These are phyloP conservation scores for Heliconius nattereri DNA, from an alignment of 1,140 invertebrate genomes.

Conservation along the genomic window DNA sequence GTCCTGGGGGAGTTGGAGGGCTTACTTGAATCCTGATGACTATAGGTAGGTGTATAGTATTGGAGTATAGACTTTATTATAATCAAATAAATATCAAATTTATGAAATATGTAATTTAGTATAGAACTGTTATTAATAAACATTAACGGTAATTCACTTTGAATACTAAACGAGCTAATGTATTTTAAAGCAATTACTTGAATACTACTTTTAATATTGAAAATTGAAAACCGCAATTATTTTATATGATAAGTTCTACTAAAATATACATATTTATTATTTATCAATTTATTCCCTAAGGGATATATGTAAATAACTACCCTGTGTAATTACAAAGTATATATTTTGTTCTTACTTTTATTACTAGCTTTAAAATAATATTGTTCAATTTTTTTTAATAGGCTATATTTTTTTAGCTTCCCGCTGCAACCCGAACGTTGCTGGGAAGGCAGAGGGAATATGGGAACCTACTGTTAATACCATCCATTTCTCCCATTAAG, in stretches of 20 bases:
- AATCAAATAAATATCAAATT: background rate
- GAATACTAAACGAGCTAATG: background rate
- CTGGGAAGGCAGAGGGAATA: no score
- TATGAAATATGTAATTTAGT: background rate
- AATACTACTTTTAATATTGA: conserved; percentile 7
- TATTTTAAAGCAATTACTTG: background rate
- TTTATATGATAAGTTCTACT: background rate
- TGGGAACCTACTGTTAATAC: no score
- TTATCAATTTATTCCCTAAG: background rate
- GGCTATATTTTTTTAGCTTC: no score
- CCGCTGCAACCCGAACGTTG: no score
- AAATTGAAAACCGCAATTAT: conserved; percentile 1
- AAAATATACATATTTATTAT: background rate
- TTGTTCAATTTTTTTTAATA: background rate
- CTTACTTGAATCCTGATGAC: conserved; percentile 39
- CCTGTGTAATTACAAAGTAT: background rate
- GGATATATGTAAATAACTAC: background rate
- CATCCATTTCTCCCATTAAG: no score
- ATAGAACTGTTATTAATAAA: background rate
- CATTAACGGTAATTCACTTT: background rate
- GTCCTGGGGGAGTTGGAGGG: conserved; percentile 56
- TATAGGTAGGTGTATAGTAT: conserved; percentile 17
- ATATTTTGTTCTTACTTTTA: background rate
- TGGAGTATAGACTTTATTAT: conserved; percentile 23
- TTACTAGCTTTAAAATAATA: background rate